Conservation (phyloP, 2,113 vertebrate genomes). For the Regulus satrapa region DNA sequence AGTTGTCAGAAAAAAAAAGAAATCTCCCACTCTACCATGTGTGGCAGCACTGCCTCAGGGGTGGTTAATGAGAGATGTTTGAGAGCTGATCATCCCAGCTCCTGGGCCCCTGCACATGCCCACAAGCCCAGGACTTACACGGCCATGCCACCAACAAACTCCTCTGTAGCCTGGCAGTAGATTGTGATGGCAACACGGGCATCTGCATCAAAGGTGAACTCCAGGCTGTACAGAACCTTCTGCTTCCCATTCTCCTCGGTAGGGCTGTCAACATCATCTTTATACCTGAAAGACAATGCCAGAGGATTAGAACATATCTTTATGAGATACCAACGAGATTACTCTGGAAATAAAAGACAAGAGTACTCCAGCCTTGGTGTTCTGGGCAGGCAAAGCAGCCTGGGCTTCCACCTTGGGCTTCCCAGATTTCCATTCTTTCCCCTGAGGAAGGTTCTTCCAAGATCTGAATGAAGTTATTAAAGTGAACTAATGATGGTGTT, state of each 20-base stretch:
- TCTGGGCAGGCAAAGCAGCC: not conserved
- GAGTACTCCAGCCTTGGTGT: not conserved
- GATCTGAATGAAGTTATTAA: not conserved
- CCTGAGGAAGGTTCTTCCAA: not conserved
- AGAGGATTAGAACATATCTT: not conserved
- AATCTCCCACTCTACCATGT: not conserved
- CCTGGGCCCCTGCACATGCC: not conserved
- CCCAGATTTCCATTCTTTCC: not conserved
- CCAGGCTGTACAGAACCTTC: constrained; percentile 90
- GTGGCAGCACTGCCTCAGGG: not conserved
- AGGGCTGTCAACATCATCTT: constrained; percentile 88
- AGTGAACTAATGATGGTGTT: not conserved
- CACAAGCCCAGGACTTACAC: constrained; percentile 77
- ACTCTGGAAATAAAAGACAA: not conserved
- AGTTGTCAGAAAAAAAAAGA: not conserved
- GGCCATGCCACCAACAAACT: constrained; percentile 92
- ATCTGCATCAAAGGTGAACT: constrained; percentile 96
- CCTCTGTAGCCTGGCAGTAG: constrained; percentile 94
- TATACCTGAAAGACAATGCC: constrained; percentile 78
- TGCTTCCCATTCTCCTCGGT: constrained; percentile 85
- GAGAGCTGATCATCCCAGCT: not conserved
- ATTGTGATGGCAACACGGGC: constrained; percentile 95
- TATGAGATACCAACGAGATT: not conserved
- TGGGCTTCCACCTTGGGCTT: not conserved
- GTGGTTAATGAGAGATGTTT: not conserved